Percentiles rank a stretch among this genome's conserved stretches.
phyloP scores from a whole-genome alignment of 2,797 vertebrate genomes.

The Capromys pilorides region DNA sequence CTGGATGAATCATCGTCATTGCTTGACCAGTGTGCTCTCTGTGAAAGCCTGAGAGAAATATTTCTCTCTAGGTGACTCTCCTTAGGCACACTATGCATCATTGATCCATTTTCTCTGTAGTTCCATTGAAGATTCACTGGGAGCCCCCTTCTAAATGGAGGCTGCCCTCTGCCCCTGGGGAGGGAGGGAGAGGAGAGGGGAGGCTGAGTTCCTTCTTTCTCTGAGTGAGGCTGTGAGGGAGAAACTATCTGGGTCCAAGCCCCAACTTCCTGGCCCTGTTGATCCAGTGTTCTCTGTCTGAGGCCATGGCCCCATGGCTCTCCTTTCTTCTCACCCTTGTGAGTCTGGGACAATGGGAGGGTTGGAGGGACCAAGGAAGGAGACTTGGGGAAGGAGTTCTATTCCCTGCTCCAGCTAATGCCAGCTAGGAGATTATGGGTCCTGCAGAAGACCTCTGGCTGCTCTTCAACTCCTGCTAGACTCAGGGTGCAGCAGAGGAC shows the following conservation, averaged over 20 bases:
- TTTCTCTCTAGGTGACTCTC: too few relatives aligned
- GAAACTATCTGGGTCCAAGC: neutral
- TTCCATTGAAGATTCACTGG: accelerated
- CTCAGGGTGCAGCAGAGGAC: neutral
- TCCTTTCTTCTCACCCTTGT: slow-evolving; percentile 18
- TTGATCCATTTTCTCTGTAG: too few relatives aligned
- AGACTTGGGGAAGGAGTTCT: neutral
- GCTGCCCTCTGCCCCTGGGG: accelerated
- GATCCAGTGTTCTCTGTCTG: accelerated
- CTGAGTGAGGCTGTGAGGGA: neutral
- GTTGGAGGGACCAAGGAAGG: accelerated
- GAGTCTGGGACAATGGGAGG: neutral
- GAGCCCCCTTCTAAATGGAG: accelerated
- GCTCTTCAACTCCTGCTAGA: neutral
- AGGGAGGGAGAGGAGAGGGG: accelerated
- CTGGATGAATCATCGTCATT: too few relatives aligned
- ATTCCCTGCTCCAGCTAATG: neutral
- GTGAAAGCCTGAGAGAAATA: too few relatives aligned
- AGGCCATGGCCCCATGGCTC: neutral
- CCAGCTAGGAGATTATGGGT: neutral
- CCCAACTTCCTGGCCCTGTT: neutral
- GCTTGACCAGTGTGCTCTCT: too few relatives aligned
- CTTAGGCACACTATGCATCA: too few relatives aligned
- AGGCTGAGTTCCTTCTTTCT: neutral
- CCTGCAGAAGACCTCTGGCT: neutral